Percentiles rank a stretch among this genome's conserved stretches.
Conservation (phyloP, 2,888 invertebrate genomes). For the Perizoma affinitatum region DNA sequence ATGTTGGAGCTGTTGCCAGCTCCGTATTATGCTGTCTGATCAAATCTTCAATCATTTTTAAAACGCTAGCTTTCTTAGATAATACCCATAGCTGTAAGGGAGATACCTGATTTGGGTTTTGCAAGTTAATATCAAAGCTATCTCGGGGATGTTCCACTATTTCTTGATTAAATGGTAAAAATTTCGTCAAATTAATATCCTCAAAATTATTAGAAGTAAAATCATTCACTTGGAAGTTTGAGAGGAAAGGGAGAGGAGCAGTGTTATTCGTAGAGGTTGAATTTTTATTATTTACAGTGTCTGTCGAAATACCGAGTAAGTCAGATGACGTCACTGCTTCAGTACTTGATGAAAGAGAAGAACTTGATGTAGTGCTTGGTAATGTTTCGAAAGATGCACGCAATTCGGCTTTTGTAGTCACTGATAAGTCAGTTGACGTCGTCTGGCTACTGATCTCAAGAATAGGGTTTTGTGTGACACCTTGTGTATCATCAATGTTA, state of each 20-base stretch:
- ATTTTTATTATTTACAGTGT: slow-evolving; percentile 45
- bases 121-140: slow-evolving; percentile 49
- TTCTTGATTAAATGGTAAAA: slow-evolving; percentile 42
- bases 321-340: slow-evolving; percentile 50
- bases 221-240: slow-evolving; percentile 62
- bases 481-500: slow-evolving; percentile 51
- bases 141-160: slow-evolving; percentile 40
- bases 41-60: slow-evolving; percentile 79
- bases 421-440: slow-evolving; percentile 42
- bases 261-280: slow-evolving; percentile 52
- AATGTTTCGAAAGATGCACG: slow-evolving; percentile 33
- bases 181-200: slow-evolving; percentile 38
- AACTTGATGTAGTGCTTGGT: slow-evolving; percentile 24
- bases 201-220: slow-evolving; percentile 47
- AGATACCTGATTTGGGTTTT: slow-evolving; percentile 64
- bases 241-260: slow-evolving; percentile 62
- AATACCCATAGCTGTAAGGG: slow-evolving; percentile 73
- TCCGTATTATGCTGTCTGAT: slow-evolving; percentile 75
- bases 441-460: slow-evolving; percentile 55
- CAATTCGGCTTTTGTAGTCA: slow-evolving; percentile 20
- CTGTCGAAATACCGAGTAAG: slow-evolving; percentile 46
- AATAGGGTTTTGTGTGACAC: slow-evolving; percentile 45
- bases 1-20: slow-evolving; percentile 62
- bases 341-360: slow-evolving; percentile 21
- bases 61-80: slow-evolving; percentile 77